Conservation (phyloP, 2,888 invertebrate genomes). For the Physocephala rufipes region DNA sequence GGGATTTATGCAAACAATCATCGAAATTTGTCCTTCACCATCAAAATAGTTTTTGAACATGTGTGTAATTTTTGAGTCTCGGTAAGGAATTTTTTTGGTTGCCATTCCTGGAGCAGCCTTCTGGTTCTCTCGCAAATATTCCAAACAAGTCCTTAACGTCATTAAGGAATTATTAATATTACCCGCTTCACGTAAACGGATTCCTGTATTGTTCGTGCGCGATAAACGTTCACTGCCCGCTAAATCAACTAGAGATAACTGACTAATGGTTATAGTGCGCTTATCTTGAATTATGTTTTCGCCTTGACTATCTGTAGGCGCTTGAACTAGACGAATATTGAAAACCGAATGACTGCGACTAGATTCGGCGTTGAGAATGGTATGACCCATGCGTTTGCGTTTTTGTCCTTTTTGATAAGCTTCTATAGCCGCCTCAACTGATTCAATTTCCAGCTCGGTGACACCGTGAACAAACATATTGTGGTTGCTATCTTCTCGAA, state of each 20-base stretch:
- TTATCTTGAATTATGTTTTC: slow-evolving; percentile 82
- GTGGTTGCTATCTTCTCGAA: slow-evolving; percentile 84
- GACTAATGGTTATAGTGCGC: slow-evolving; percentile 82
- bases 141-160: slow-evolving; percentile 91
- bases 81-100: slow-evolving; percentile 88
- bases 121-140: slow-evolving; percentile 91
- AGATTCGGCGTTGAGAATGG: slow-evolving; percentile 92
- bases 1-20: slow-evolving; percentile 98
- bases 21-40: slow-evolving; percentile 93
- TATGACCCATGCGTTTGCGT: slow-evolving; percentile 91
- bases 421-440: slow-evolving; percentile 93
- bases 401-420: slow-evolving; percentile 87
- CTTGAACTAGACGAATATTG: slow-evolving; percentile 90
- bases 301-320: slow-evolving; percentile 74
- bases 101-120: slow-evolving; percentile 66
- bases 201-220: slow-evolving; percentile 86
- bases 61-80: slow-evolving; percentile 93
- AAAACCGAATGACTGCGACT: slow-evolving; percentile 97
- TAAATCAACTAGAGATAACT: slow-evolving; percentile 94
- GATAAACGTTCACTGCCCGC: slow-evolving; percentile 96
- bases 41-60: slow-evolving; percentile 98
- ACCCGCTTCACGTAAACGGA: slow-evolving; percentile 74
- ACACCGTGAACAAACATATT: slow-evolving; percentile 96
- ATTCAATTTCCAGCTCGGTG: slow-evolving; percentile 93
- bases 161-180: slow-evolving; percentile 97